A percentile compares a stretch with the other conserved stretches of the same genome.
Conservation (phyloP, 2,113 vertebrate genomes). For the Melospiza georgiana region DNA sequence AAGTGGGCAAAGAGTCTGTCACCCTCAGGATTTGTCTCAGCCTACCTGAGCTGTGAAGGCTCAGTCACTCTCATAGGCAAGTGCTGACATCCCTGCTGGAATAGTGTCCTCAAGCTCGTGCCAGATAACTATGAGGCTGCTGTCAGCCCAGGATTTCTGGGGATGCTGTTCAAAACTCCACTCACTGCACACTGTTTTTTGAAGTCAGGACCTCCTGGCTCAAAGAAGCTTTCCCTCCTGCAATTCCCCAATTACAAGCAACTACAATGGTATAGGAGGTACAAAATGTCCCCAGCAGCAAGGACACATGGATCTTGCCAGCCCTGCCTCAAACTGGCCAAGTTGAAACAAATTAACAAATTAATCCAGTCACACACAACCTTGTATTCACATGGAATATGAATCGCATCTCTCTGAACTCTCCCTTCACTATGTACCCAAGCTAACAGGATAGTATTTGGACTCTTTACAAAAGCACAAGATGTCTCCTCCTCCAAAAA, state of each 20-base stretch:
- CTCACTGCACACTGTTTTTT: background rate
- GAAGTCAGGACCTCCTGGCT: background rate
- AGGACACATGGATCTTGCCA: background rate
- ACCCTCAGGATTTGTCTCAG: background rate
- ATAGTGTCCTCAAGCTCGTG: fast-evolving
- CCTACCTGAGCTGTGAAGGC: background rate
- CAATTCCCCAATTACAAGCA: background rate
- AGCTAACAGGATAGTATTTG: background rate
- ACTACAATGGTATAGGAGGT: background rate
- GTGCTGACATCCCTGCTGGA: background rate
- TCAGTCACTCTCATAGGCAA: background rate
- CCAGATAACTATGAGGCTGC: background rate
- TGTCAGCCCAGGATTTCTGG: background rate
- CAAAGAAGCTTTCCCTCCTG: background rate
- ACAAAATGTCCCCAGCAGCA: background rate
- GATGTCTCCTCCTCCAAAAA: background rate
- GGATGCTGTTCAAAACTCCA: background rate
- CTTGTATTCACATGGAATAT: background rate
- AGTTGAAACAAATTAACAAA: background rate
- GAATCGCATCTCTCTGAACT: background rate
- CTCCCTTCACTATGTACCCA: background rate
- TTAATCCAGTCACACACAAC: background rate
- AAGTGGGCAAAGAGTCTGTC: background rate
- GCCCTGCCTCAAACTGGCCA: background rate
- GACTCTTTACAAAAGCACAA: background rate